These are phyloP conservation scores for Pomacea maculata DNA, from an alignment of 1,140 invertebrate genomes.

Conservation along the genomic window DNA sequence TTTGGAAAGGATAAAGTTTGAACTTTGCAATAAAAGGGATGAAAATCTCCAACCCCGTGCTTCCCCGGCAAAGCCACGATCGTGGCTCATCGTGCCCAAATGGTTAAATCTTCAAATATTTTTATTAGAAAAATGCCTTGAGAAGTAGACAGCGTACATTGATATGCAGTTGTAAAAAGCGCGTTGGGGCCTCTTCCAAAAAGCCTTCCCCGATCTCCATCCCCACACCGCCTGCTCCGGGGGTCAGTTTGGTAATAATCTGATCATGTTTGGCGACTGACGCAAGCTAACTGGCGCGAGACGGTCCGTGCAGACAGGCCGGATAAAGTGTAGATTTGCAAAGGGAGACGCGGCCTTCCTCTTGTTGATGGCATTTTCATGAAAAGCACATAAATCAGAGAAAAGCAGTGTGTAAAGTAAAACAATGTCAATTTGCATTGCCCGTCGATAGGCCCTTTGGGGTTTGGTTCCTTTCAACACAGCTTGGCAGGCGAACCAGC, in stretches of 20 bases:
- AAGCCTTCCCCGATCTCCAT: too few species aligned
- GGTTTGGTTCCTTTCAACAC: slow-evolving; percentile 1
- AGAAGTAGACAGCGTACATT: too few species aligned
- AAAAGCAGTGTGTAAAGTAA: slow-evolving; percentile 9
- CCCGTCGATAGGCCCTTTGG: background rate
- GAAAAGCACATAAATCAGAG: slow-evolving; percentile 11
- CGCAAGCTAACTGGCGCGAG: slow-evolving; percentile 1
- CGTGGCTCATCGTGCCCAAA: too few species aligned
- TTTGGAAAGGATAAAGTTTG: too few species aligned
- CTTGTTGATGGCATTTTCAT: slow-evolving; percentile 5
- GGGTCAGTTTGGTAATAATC: background rate
- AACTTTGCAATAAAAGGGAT: too few species aligned
- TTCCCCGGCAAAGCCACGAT: too few species aligned
- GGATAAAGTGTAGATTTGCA: background rate
- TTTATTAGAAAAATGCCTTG: too few species aligned
- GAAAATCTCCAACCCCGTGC: too few species aligned
- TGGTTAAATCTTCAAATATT: too few species aligned
- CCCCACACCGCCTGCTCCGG: too few species aligned
- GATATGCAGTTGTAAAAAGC: too few species aligned
- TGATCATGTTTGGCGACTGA: slow-evolving; percentile 2
- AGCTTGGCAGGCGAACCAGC: background rate
- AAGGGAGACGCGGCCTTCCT: slow-evolving; percentile 1
- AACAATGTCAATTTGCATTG: slow-evolving; percentile 2
- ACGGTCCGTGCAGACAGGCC: background rate
- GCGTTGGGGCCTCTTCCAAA: too few species aligned